Percentiles rank a stretch among this genome's conserved stretches.
phyloP scores from a whole-genome alignment of 2,113 vertebrate genomes.

The Saguinus imperator region DNA sequence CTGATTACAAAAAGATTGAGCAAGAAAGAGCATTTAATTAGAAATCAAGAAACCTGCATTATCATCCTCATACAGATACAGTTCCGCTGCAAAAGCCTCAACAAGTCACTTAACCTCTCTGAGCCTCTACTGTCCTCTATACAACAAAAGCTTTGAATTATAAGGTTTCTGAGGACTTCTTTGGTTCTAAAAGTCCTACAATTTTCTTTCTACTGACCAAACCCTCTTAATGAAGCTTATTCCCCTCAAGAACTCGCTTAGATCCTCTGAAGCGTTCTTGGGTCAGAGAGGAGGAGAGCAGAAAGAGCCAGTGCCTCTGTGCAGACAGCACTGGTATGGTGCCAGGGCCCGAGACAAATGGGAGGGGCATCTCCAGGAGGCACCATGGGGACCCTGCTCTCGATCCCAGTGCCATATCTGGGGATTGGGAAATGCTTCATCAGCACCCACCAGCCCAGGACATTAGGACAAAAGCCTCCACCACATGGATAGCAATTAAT shows the following conservation, averaged over 20 bases:
- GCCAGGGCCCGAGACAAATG: neutral
- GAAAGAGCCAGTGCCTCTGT: neutral
- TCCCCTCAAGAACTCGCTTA: neutral
- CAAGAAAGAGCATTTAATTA: slow-evolving; percentile 33
- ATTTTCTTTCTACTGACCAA: neutral
- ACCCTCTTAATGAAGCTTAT: neutral
- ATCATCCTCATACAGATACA: neutral
- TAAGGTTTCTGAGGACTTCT: neutral
- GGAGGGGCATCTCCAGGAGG: neutral
- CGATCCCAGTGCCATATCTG: neutral
- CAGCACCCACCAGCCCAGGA: neutral
- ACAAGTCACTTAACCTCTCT: neutral
- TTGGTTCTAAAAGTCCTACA: neutral
- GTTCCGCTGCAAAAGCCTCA: neutral
- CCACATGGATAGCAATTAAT: neutral
- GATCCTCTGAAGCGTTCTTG: neutral
- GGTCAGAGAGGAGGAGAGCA: neutral
- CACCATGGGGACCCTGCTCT: too few species aligned
- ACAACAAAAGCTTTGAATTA: neutral
- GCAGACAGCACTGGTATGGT: neutral
- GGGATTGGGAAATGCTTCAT: neutral
- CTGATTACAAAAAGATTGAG: slow-evolving; percentile 27
- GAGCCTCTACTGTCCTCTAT: neutral
- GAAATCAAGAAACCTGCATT: neutral
- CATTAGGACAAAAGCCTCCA: neutral